A percentile compares a stretch with the other conserved stretches of the same genome.
phyloP scores from a whole-genome alignment of 2,113 vertebrate genomes.

The Grallaria varia region DNA sequence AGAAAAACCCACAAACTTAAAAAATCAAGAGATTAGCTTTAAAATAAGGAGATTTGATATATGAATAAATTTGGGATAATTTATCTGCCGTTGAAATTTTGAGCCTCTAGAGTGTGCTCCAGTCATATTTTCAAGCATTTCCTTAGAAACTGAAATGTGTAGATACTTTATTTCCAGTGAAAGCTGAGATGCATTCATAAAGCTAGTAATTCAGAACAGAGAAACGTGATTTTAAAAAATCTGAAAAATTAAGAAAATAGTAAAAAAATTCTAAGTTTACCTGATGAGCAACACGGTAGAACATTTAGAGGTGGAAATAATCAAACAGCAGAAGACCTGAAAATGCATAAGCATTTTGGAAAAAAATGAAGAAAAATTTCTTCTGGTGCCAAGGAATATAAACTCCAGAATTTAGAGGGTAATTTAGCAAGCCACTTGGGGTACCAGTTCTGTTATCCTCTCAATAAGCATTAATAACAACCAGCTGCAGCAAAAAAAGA shows the following conservation, averaged over 20 bases:
- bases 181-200: neutral
- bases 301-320: neutral
- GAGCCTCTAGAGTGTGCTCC: slow-evolving; percentile 69
- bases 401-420: neutral
- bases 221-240: neutral
- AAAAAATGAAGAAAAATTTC: neutral
- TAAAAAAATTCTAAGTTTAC: neutral
- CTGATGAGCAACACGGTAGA: neutral
- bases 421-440: neutral
- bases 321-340: neutral
- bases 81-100: slow-evolving; percentile 50
- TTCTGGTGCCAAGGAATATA: neutral
- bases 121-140: slow-evolving; percentile 62
- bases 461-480: neutral
- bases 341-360: neutral
- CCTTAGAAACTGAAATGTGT: neutral
- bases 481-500: neutral
- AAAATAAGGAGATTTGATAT: neutral
- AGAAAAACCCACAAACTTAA: neutral
- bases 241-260: neutral
- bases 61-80: neutral
- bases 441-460: neutral
- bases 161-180: neutral
- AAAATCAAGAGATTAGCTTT: neutral
- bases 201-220: neutral